Evolutionary conservation across 2,113 vertebrate genomes (phyloP), one percentile per base, ranked within the genome.

Genomic region (Chloroceryle aenea): DNA sequence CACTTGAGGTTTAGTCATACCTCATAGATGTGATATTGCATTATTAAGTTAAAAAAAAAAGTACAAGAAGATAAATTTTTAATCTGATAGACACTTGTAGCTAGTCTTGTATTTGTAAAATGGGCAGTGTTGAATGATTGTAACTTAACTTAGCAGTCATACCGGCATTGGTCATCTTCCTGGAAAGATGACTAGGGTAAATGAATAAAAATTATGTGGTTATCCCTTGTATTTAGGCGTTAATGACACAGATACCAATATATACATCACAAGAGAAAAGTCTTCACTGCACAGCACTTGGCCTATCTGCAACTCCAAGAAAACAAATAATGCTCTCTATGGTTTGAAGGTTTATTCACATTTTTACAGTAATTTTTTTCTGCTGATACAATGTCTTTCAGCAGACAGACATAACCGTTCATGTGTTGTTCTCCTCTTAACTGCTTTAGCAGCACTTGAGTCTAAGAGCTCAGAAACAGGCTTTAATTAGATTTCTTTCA

Each of bases 121-220:
- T 42, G 21, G 10, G 58, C 9, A 53, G 7, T 32, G 32, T 2
- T 52, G 21, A 68, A 72, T 16, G 12, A 78, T 59, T 78, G 27
- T 18, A 59, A 32, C 2, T 0, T 29, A 66, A 38, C 2, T 0
- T 23, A 45, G 14, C 29, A 66, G 7, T 64, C 9, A 10, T 69
- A 47, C 7, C 72, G 71, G 25, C 1, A 10, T 69, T 55, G 25
- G 13, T 52, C 18, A 40, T 68, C 53, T 47, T 68, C 38, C 16
- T 52, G 66, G 32, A n/a, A 79, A 85, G 32, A 68, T 42, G 30
- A 81, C 25, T 25, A 61, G 6, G 8, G 17, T 2, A 79, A 69
- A 75, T 53, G 11, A 64, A 90, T 88, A 59, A 43, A 64, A 5
- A 29, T 1, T 10, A 7, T 15, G 8, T 16, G 43, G 13, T 68